phyloP scores from a whole-genome alignment of 2,113 vertebrate species.

The Myotis lucifugus region DNA sequence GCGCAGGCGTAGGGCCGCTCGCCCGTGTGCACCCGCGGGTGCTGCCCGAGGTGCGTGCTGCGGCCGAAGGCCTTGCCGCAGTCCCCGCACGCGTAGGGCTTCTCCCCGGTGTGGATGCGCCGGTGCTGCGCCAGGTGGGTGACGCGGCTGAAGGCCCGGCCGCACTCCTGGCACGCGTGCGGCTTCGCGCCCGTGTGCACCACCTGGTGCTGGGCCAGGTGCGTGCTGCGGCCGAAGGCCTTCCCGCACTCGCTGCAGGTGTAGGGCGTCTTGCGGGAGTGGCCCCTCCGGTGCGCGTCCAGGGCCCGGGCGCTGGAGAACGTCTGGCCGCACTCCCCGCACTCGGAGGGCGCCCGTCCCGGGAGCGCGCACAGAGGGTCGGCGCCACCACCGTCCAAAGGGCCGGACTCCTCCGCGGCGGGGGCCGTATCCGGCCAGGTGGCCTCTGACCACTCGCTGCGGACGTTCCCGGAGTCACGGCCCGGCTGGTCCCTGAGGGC shows the following conservation, averaged over 20 bases:
- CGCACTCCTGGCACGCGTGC: slow-evolving; percentile 18
- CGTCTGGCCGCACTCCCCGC: neutral
- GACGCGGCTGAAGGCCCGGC: slow-evolving; percentile 42
- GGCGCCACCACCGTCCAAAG: neutral
- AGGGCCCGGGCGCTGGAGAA: neutral
- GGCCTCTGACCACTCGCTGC: neutral
- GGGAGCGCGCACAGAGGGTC: neutral
- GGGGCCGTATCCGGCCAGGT: neutral
- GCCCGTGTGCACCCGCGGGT: slow-evolving; percentile 88
- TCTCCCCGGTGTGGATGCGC: slow-evolving; percentile 10
- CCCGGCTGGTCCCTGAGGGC: neutral
- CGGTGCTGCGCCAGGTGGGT: slow-evolving; percentile 42
- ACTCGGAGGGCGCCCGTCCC: neutral
- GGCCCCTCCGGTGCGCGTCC: slow-evolving; percentile 17
- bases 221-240: slow-evolving; percentile 40
- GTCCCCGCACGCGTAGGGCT: neutral
- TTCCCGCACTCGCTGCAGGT: slow-evolving; percentile 43
- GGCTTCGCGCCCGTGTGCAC: slow-evolving; percentile 41
- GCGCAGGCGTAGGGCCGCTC: slow-evolving; percentile 88
- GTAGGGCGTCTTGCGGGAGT: neutral
- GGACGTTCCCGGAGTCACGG: neutral
- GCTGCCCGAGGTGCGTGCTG: slow-evolving; percentile 6
- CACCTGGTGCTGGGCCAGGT: slow-evolving; percentile 52
- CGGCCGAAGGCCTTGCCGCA: slow-evolving; percentile 48
- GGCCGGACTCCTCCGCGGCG: neutral